phyloP scores from a whole-genome alignment of 1,140 invertebrate species.

The Musca vetustissima region DNA sequence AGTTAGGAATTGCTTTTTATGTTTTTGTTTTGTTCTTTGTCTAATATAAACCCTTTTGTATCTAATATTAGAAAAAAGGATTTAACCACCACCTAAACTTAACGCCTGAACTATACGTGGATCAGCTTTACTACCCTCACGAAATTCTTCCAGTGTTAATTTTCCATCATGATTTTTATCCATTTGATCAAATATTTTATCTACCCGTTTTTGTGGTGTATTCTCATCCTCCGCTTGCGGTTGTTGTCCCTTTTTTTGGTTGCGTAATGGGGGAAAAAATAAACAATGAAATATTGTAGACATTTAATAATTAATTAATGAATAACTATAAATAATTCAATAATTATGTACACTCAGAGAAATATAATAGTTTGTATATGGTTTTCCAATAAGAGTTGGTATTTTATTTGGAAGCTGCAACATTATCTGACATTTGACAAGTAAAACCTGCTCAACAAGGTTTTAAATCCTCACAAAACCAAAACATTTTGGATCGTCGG shows the following conservation, averaged over 20 bases:
- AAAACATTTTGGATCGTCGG: too few relatives aligned
- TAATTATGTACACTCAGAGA: too few relatives aligned
- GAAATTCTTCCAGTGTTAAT: constrained; percentile 95
- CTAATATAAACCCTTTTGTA: constrained; percentile 2
- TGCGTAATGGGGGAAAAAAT: constrained; percentile 1
- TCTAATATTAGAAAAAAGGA: not conserved
- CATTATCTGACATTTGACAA: too few relatives aligned
- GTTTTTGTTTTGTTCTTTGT: not conserved
- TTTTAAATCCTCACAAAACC: too few relatives aligned
- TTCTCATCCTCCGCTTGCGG: constrained; percentile 91
- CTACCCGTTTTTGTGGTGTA: constrained; percentile 92
- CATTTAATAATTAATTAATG: too few relatives aligned
- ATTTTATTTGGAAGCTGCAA: too few relatives aligned
- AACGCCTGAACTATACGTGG: constrained; percentile 97
- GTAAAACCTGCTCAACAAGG: too few relatives aligned
- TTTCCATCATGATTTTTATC: constrained; percentile 98
- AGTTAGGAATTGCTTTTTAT: not conserved
- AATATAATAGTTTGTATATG: too few relatives aligned
- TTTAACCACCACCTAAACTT: constrained; percentile 75
- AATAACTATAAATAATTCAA: too few relatives aligned
- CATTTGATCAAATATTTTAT: constrained; percentile 98
- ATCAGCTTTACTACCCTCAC: constrained; percentile 97
- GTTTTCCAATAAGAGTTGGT: too few relatives aligned
- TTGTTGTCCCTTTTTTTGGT: constrained; percentile 73
- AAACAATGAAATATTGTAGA: not conserved